Evolutionary conservation across 2,888 invertebrate genomes (phyloP), one percentile per base, ranked within the genome.

Genomic region (Drosophila sordidapex): DNA sequence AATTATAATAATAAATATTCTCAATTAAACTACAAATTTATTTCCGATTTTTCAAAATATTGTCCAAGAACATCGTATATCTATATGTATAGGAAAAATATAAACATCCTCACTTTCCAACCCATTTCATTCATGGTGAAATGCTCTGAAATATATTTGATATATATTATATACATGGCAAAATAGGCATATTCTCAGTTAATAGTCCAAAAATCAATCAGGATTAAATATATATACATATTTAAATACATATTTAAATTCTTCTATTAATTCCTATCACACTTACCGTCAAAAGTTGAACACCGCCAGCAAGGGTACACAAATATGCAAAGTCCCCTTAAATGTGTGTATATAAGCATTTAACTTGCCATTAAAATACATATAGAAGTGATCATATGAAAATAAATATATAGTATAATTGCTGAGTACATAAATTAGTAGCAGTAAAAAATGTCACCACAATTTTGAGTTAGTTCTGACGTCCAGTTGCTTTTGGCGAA

Each of bases 321-420:
- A 71, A 72, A 46, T 40, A 43, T 10, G 13, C 33, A 36, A 38
- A 70, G 35, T 70, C 33, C 35, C 56, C 5, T 46, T 2, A 46
- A 36, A 46, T 63, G 10, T 31, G 52, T 54, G 46, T 25, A 27
- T 51, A 27, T 65, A 56, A 58, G 54, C 67, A 80, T 78, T 80
- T 78, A 65, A 76, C 61, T 56, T 65, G 1, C 40, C 64, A 78
- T 78, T 67, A 76, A 79, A 51, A 62, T 52, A 49, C 43, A 64
- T 62, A 52, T 66, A 36, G 8, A 59, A 49, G 65, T 49, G 43
- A 75, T 27, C 27, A 52, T 70, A 60, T 53, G n/a, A 63, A 75
- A 74, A 79, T 58, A 70, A 68, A 46, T 46, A 46, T 8, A 38
- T 18, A 13, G 74, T 76, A 52, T 33, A 65, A 63, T 61, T 56